These are phyloP conservation scores for Trachelipus rathkii DNA, from an alignment of 1,140 invertebrate species.

Conservation along the genomic window DNA sequence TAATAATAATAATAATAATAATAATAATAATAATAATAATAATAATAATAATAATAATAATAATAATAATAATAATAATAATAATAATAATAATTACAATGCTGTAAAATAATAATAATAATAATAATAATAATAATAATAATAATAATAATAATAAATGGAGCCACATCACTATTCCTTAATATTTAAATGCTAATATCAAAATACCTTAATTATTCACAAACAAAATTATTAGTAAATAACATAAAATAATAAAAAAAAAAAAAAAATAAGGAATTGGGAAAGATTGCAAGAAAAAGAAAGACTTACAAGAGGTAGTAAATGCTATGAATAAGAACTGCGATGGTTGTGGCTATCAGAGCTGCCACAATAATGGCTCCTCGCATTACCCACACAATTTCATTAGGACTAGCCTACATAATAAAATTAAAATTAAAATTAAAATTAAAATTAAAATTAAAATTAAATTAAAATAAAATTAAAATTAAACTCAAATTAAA, in stretches of 20 bases:
- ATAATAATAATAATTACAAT: no score
- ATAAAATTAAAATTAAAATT: no score
- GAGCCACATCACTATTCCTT: no score
- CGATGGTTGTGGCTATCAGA: slow-evolving; percentile 87
- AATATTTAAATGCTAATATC: no score
- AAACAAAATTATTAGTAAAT: neutral
- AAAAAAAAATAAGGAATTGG: neutral
- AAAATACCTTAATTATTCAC: no score
- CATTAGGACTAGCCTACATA: slow-evolving; percentile 79
- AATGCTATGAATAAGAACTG: slow-evolving; percentile 91
- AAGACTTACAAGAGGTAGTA: slow-evolving; percentile 85
- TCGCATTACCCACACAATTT: slow-evolving; percentile 98
- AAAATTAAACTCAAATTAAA: no score
- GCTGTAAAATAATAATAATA: slow-evolving; percentile 6
- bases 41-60: slow-evolving; percentile 2
- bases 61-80: neutral
- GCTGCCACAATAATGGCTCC: slow-evolving; percentile 89
- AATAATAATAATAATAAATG: slow-evolving; percentile 2
- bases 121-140: slow-evolving; percentile 1
- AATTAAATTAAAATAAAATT: no score
- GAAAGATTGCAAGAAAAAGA: neutral
- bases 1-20: no score
- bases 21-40: slow-evolving; percentile 12
- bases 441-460: no score
- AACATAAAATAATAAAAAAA: no score